Evolutionary conservation across 2,797 vertebrate species (phyloP).

Genomic region (Melanotaenia pygmaea): DNA sequence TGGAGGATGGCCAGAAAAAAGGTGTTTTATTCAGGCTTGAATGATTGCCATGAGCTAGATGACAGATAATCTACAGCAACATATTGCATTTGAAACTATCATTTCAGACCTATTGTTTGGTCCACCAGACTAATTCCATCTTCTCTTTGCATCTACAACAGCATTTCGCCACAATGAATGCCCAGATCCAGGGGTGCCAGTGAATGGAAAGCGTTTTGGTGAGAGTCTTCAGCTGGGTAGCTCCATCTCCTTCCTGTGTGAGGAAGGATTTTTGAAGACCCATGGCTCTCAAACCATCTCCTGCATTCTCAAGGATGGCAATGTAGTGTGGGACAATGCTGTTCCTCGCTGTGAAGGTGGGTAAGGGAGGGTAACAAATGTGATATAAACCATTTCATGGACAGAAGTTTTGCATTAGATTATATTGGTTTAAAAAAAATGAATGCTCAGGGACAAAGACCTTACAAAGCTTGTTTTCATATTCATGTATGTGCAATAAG

Average conservation of each 20-base stretch:
- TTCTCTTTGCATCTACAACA: conserved; percentile 48
- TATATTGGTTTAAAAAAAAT: neutral
- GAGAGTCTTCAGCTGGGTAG: conserved; percentile 96
- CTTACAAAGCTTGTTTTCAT: neutral
- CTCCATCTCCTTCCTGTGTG: conserved; percentile 96
- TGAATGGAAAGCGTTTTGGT: conserved; percentile 96
- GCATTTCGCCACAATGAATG: conserved; percentile 98
- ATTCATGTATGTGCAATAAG: too few species aligned
- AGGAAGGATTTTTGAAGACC: conserved; percentile 95
- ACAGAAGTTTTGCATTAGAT: neutral
- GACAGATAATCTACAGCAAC: neutral
- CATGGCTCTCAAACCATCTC: conserved; percentile 95
- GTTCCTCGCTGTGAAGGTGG: conserved; percentile 96
- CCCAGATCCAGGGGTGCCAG: conserved; percentile 94
- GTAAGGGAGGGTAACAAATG: neutral
- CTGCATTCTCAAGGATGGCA: conserved; percentile 96
- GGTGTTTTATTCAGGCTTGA: neutral
- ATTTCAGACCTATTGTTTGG: neutral
- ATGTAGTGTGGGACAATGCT: conserved; percentile 95
- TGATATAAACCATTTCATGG: neutral
- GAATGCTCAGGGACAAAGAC: neutral
- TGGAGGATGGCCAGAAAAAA: neutral
- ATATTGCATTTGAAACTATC: neutral
- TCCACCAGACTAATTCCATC: neutral
- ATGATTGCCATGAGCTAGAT: neutral